These are phyloP conservation scores for Varanus komodoensis DNA, from an alignment of 2,113 vertebrate genomes.

Conservation along the genomic window DNA sequence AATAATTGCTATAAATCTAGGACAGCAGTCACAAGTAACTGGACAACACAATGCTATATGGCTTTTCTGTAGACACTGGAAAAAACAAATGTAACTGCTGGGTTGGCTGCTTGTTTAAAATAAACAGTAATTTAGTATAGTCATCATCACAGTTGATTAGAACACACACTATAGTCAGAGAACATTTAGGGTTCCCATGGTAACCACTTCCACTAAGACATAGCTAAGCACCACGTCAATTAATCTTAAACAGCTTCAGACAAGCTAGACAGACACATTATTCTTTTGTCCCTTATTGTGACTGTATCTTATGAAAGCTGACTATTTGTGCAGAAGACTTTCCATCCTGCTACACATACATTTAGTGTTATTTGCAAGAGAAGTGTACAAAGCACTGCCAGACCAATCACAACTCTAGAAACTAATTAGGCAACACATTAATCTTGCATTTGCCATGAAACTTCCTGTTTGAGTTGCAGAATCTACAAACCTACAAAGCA, in stretches of 20 bases:
- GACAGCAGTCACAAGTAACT: background rate
- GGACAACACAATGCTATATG: background rate
- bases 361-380: background rate
- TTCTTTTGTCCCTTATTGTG: background rate
- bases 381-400: background rate
- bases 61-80: background rate
- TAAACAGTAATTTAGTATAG: conserved; percentile 8
- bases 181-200: conserved; percentile 47
- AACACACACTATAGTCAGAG: background rate
- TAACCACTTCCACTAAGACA: conserved; percentile 18
- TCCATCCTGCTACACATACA: background rate
- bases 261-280: conserved; percentile 15
- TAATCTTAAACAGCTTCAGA: conserved; percentile 27
- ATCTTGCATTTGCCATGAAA: background rate
- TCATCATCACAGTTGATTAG: background rate
- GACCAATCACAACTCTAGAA: background rate
- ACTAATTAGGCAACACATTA: background rate
- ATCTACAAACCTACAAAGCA: too few relatives aligned
- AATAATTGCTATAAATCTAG: background rate
- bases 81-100: background rate
- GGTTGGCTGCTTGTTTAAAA: conserved; percentile 6
- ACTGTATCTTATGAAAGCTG: background rate
- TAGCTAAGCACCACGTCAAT: conserved; percentile 17
- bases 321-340: background rate
- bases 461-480: background rate